A percentile compares a stretch with the other conserved stretches of the same genome.
These are phyloP conservation scores for Hypercompe scribonia DNA, from an alignment of 2,888 invertebrate genomes.

Conservation along the genomic window DNA sequence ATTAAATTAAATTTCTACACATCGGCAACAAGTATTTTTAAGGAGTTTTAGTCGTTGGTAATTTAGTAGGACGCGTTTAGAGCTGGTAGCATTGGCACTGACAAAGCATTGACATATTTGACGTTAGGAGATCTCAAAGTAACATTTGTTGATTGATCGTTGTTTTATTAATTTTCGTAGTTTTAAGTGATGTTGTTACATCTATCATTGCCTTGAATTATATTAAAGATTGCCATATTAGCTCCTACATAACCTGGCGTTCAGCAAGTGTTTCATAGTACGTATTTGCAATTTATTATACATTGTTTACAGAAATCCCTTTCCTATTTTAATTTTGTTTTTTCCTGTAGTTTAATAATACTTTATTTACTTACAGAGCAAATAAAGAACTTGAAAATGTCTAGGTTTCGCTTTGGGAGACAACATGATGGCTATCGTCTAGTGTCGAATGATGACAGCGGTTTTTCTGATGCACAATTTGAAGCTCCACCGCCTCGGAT, in stretches of 20 bases:
- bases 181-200: background rate
- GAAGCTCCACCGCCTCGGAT: conserved; percentile 89
- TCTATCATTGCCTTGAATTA: background rate
- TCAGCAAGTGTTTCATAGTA: background rate
- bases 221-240: background rate
- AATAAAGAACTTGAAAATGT: conserved; percentile 79
- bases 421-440: conserved; percentile 88
- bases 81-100: background rate
- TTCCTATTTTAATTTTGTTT: background rate
- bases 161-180: background rate
- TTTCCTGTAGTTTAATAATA: background rate
- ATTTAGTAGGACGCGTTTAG: background rate
- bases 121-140: background rate
- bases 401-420: conserved; percentile 86
- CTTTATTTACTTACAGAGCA: conserved; percentile 58
- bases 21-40: too few relatives aligned
- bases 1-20: too few relatives aligned
- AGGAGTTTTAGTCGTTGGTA: too few relatives aligned
- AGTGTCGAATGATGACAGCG: conserved; percentile 86
- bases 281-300: background rate
- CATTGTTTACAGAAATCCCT: background rate
- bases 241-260: background rate
- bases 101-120: conserved; percentile 3
- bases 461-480: conserved; percentile 91
- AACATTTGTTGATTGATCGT: background rate